These are phyloP conservation scores for Microtus ochrogaster DNA, from an alignment of 2,113 vertebrate species.

Conservation along the genomic window DNA sequence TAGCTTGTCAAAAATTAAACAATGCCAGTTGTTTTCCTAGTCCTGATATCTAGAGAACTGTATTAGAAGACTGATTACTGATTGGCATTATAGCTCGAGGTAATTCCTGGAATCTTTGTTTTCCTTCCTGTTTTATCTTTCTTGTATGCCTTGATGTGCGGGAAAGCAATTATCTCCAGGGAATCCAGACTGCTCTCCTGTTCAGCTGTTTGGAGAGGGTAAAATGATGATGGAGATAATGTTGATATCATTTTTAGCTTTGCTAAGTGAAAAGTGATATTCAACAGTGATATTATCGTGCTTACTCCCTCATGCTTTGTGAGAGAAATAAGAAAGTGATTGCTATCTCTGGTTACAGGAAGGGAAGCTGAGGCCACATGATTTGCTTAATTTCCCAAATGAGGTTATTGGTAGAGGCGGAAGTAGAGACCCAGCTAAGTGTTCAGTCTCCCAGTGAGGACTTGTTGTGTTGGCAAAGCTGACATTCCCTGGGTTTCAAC, in stretches of 20 bases:
- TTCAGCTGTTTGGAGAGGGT: constrained; percentile 34
- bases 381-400: constrained; percentile 40
- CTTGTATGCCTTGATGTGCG: neutral
- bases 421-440: constrained; percentile 4
- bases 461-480: neutral
- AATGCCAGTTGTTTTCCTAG: constrained; percentile 70
- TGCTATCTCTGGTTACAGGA: constrained; percentile 39
- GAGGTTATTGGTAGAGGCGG: neutral
- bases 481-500: neutral
- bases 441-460: neutral
- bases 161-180: constrained; percentile 62
- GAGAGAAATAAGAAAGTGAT: constrained; percentile 53
- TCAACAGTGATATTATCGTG: constrained; percentile 55
- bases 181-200: constrained; percentile 54
- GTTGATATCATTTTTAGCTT: constrained; percentile 71
- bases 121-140: constrained; percentile 57
- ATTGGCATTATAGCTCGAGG: constrained; percentile 46
- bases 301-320: constrained; percentile 51
- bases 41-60: constrained; percentile 56
- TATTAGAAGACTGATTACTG: constrained; percentile 50
- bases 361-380: neutral
- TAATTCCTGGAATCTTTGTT: constrained; percentile 65
- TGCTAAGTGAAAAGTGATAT: constrained; percentile 71
- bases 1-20: constrained; percentile 74
- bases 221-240: constrained; percentile 64